These are phyloP conservation scores for Galagoides demidoff DNA, from an alignment of 2,797 vertebrate genomes.

Conservation along the genomic window DNA sequence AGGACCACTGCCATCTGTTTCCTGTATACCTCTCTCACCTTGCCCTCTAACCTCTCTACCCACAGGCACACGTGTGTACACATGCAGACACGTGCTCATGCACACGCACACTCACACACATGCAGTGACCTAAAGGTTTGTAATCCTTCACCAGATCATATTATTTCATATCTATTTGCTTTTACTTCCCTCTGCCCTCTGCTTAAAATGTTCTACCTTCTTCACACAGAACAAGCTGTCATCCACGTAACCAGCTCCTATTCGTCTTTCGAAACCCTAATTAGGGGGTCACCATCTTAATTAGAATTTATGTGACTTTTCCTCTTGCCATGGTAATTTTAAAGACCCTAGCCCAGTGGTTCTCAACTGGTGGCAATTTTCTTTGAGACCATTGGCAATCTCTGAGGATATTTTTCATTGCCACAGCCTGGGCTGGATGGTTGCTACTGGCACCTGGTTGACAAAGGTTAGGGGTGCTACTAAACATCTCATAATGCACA, in stretches of 20 bases:
- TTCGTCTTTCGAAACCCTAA: background rate
- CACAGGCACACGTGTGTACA: background rate
- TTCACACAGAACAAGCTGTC: background rate
- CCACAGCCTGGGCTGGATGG: background rate
- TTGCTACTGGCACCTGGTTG: background rate
- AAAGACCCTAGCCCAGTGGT: background rate
- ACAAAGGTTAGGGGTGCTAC: background rate
- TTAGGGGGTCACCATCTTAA: background rate
- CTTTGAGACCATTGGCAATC: background rate
- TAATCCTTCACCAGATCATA: background rate
- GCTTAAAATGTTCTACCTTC: background rate
- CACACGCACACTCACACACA: background rate
- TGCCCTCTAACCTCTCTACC: background rate
- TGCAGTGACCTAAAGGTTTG: background rate
- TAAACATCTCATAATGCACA: background rate
- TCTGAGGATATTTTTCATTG: background rate
- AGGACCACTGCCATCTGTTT: background rate
- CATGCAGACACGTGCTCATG: too few species aligned
- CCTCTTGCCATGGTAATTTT: background rate
- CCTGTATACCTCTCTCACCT: background rate
- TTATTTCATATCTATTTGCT: background rate
- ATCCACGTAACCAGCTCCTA: background rate
- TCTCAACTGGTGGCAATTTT: background rate
- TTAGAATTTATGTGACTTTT: background rate
- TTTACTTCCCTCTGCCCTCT: background rate